A percentile compares a stretch with the other conserved stretches of the same genome.
Evolutionary conservation across 2,797 vertebrate genomes (phyloP).

Genomic region (Mormyrus proboscirostris): DNA sequence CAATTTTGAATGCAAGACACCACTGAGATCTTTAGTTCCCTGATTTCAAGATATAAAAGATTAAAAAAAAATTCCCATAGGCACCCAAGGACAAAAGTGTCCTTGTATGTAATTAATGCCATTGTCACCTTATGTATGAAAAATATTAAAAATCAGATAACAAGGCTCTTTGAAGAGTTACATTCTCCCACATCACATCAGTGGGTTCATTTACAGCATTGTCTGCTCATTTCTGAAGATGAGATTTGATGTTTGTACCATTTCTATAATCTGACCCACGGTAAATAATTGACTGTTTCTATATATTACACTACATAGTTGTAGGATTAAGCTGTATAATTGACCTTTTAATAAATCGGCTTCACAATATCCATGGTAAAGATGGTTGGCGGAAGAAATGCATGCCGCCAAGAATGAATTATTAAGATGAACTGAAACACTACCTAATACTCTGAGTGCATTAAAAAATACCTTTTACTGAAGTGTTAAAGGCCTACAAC

Average conservation of each 20-base stretch:
- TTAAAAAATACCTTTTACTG: neutral
- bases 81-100: neutral
- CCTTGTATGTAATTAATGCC: neutral
- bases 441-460: neutral
- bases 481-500: neutral
- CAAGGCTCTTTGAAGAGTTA: neutral
- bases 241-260: neutral
- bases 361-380: neutral
- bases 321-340: neutral
- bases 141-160: neutral
- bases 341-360: neutral
- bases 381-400: neutral
- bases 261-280: neutral
- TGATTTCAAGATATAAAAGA: neutral
- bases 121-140: neutral
- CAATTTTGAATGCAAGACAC: neutral
- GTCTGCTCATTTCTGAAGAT: neutral
- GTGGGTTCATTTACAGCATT: neutral
- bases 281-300: neutral
- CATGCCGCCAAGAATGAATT: neutral
- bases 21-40: neutral
- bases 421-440: neutral
- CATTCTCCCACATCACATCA: neutral
- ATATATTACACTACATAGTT: neutral
- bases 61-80: neutral